These are phyloP conservation scores for Heterotis niloticus DNA, from an alignment of 2,113 vertebrate genomes.

Conservation along the genomic window DNA sequence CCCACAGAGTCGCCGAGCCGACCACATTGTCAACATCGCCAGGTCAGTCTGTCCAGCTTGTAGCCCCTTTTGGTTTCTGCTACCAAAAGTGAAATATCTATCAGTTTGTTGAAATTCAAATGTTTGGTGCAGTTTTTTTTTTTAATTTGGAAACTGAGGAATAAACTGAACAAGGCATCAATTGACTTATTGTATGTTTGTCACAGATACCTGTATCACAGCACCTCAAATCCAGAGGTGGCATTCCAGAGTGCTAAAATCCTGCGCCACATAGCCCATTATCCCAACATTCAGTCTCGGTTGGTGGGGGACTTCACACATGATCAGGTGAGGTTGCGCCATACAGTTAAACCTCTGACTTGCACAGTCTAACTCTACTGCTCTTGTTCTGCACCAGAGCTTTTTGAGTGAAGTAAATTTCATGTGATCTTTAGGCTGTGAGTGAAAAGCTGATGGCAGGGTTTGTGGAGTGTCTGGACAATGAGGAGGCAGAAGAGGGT, in stretches of 20 bases:
- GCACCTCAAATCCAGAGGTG: slow-evolving; percentile 83
- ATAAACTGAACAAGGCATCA: neutral
- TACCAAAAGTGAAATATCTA: neutral
- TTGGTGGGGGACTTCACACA: slow-evolving; percentile 95
- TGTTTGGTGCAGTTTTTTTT: no score
- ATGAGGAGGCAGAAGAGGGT: slow-evolving; percentile 86
- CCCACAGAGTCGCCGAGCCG: slow-evolving; percentile 83
- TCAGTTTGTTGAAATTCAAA: no score
- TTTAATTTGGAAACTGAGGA: no score
- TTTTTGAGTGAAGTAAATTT: neutral
- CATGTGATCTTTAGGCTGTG: slow-evolving; percentile 61
- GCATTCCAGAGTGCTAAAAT: slow-evolving; percentile 95
- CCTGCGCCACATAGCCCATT: slow-evolving; percentile 83
- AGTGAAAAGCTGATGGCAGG: slow-evolving; percentile 94
- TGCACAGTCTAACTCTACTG: neutral
- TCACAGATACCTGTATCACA: slow-evolving; percentile 87
- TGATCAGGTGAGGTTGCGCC: slow-evolving; percentile 71
- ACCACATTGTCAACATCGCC: slow-evolving; percentile 91
- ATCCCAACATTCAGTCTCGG: slow-evolving; percentile 88
- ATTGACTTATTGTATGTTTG: slow-evolving; percentile 18
- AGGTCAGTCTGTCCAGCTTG: slow-evolving; percentile 62
- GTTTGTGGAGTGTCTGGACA: slow-evolving; percentile 94
- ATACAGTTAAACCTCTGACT: neutral
- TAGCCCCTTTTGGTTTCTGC: neutral
- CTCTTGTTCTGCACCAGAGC: neutral